phyloP scores from a whole-genome alignment of 64 coral and sea anemone genomes.

The Pocillopora damicornis region DNA sequence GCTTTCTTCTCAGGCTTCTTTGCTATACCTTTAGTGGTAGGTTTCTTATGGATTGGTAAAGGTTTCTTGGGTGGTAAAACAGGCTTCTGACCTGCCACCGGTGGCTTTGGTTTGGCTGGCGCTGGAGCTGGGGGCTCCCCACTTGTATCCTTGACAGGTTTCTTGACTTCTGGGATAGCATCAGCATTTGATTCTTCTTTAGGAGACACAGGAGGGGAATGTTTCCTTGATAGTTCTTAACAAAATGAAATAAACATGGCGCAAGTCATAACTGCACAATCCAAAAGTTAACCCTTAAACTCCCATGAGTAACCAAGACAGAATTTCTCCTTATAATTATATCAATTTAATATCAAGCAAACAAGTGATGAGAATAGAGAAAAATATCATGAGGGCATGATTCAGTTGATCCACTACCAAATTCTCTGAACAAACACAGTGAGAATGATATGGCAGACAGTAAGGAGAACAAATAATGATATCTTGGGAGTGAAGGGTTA shows the following conservation, averaged over 20 bases:
- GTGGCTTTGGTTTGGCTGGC: constrained; percentile 12
- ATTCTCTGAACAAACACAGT: too few species aligned
- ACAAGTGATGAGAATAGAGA: too few species aligned
- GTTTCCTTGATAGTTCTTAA: not conserved
- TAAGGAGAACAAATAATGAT: too few species aligned
- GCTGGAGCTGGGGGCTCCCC: not conserved
- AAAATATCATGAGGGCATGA: too few species aligned
- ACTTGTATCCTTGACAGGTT: not conserved
- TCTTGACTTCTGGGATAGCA: not conserved
- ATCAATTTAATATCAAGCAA: too few species aligned
- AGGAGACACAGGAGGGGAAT: not conserved
- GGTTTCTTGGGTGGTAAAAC: constrained; percentile 33
- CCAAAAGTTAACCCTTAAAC: too few species aligned
- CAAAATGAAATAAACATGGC: not conserved
- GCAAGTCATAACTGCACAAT: not conserved
- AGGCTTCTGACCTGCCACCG: constrained; percentile 24
- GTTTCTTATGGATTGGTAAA: constrained; percentile 6
- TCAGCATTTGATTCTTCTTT: not conserved
- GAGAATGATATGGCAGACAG: too few species aligned
- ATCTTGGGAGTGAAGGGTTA: too few species aligned
- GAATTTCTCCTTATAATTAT: too few species aligned
- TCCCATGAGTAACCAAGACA: too few species aligned
- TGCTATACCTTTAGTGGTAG: not conserved
- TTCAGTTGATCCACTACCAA: too few species aligned
- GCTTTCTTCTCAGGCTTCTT: constrained; percentile 13